Conservation (phyloP, 2,113 vertebrate genomes). For the Onychorhynchus coronatus region DNA sequence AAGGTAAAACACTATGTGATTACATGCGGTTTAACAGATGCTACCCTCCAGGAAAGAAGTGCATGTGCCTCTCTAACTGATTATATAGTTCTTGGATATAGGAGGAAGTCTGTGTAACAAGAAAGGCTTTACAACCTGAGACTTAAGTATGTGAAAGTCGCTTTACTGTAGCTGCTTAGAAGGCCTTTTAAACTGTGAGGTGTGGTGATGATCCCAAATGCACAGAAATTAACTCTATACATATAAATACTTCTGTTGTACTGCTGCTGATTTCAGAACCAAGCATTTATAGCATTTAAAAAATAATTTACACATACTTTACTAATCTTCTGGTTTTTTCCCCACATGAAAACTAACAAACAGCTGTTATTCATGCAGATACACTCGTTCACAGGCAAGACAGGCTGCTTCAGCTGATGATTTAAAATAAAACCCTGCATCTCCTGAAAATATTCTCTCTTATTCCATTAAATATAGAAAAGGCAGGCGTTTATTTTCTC, state of each 20-base stretch:
- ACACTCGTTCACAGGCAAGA: background rate
- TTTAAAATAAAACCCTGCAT: background rate
- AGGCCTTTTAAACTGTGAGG: background rate
- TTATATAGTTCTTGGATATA: background rate
- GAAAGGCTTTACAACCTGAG: background rate
- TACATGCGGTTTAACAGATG: background rate
- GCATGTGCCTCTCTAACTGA: background rate
- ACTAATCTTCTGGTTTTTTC: background rate
- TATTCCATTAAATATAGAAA: background rate
- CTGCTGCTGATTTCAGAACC: background rate
- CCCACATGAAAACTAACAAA: background rate
- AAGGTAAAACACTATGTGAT: background rate
- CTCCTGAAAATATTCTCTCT: conserved; percentile 10
- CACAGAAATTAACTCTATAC: background rate
- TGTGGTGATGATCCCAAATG: background rate
- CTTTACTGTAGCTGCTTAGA: background rate
- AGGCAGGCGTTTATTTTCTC: background rate
- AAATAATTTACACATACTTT: background rate
- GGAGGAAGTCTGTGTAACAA: background rate
- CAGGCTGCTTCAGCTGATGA: background rate
- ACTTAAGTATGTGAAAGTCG: background rate
- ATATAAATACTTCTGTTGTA: background rate
- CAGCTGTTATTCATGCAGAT: background rate
- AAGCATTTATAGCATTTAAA: background rate
- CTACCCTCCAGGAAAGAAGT: background rate